Evolutionary conservation across 2,888 invertebrate genomes (phyloP).

Genomic region (Andrena camellia): DNA sequence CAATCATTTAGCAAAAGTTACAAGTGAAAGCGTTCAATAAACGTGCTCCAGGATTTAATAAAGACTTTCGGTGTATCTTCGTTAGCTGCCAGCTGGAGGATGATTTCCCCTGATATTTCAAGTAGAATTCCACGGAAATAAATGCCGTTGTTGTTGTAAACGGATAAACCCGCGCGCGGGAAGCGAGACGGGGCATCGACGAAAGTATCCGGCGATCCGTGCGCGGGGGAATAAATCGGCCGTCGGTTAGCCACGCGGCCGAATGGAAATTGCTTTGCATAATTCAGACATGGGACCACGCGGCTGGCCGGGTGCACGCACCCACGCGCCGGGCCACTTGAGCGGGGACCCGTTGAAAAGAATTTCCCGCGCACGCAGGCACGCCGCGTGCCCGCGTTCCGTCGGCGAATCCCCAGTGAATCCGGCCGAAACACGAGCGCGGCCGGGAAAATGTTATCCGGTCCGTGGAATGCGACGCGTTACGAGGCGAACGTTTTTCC

Average conservation of each 20-base stretch:
- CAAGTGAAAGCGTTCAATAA: neutral
- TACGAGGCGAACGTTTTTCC: conserved; percentile 43
- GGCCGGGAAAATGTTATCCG: conserved; percentile 49
- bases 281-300: conserved; percentile 32
- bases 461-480: conserved; percentile 52
- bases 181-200: neutral
- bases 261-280: conserved; percentile 45
- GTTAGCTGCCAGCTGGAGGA: too few relatives aligned
- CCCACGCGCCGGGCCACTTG: conserved; percentile 7
- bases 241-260: conserved; percentile 8
- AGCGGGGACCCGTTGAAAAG: conserved; percentile 13
- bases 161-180: neutral
- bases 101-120: neutral
- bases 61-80: neutral
- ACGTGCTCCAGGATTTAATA: neutral
- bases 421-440: conserved; percentile 42
- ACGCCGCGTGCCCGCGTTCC: conserved; percentile 15
- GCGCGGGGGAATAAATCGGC: conserved; percentile 15
- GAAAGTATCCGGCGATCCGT: conserved; percentile 20
- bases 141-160: conserved; percentile 18
- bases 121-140: neutral
- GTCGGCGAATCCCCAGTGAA: conserved; percentile 33
- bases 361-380: conserved; percentile 23
- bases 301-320: conserved; percentile 1
- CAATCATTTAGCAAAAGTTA: neutral